These are phyloP conservation scores for Atta colombica DNA, from an alignment of 1,140 invertebrate species.

Conservation along the genomic window DNA sequence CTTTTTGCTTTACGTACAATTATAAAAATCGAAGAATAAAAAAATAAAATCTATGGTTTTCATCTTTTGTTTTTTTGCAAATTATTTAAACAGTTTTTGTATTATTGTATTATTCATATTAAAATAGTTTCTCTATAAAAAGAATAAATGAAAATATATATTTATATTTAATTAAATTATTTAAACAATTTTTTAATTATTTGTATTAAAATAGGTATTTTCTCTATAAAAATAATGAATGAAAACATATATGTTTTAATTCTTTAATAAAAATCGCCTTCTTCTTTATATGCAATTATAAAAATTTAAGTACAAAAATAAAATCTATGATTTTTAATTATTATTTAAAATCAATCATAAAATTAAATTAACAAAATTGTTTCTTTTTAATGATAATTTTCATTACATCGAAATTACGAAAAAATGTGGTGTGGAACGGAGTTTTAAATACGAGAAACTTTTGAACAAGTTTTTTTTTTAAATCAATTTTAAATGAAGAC, in stretches of 20 bases:
- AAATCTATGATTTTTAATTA: neutral
- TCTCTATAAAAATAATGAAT: neutral
- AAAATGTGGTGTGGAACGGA: neutral
- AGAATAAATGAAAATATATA: neutral
- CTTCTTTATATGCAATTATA: neutral
- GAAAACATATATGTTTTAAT: neutral
- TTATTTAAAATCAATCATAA: neutral
- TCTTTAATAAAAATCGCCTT: neutral
- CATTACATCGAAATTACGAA: neutral
- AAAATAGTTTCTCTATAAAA: neutral
- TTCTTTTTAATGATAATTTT: neutral
- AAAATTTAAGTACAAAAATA: neutral
- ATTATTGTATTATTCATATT: neutral
- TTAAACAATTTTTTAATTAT: neutral
- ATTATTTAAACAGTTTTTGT: too few species aligned
- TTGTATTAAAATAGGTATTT: neutral
- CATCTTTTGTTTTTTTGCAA: too few species aligned
- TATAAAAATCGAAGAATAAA: slow-evolving; percentile 9
- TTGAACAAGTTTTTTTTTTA: neutral
- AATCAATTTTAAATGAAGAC: slow-evolving; percentile 1
- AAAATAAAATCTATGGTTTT: neutral
- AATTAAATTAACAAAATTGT: slow-evolving; percentile 4
- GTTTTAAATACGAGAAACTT: neutral
- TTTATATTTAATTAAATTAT: too few species aligned
- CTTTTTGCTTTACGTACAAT: neutral